Conservation (phyloP, 2,888 invertebrate genomes). For the Hymenopus coronatus region DNA sequence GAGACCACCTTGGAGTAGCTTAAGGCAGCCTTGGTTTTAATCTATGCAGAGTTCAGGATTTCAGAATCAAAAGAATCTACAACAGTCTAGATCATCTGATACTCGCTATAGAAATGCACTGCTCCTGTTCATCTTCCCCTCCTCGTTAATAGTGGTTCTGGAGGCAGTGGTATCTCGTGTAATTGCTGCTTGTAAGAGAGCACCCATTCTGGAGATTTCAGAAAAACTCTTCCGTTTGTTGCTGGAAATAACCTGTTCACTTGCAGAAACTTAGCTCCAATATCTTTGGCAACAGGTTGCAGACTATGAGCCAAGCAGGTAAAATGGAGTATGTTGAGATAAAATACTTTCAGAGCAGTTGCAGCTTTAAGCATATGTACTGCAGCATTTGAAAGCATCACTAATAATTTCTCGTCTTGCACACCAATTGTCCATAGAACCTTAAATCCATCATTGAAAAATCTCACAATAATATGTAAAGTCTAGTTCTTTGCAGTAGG, state of each 20-base stretch:
- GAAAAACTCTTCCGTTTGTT: conserved; percentile 1
- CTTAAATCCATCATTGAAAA: neutral
- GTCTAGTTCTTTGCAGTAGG: neutral
- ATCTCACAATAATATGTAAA: neutral
- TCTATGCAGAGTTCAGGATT: neutral
- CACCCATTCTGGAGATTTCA: conserved; percentile 2
- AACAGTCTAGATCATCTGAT: neutral
- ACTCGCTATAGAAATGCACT: neutral
- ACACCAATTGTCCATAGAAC: neutral
- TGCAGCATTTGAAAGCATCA: neutral
- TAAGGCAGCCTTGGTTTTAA: neutral
- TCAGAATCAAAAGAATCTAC: neutral
- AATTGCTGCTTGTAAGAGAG: neutral
- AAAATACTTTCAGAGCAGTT: neutral
- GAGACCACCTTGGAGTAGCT: neutral
- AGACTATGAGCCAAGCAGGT: neutral
- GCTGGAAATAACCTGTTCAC: neutral
- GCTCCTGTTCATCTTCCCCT: neutral
- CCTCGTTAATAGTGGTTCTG: neutral
- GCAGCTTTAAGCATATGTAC: neutral
- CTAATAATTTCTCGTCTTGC: neutral
- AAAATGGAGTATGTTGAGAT: neutral
- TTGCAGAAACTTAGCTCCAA: neutral
- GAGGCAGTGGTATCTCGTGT: neutral
- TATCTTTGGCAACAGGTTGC: neutral